A percentile compares a stretch with the other conserved stretches of the same genome.
Evolutionary conservation across 2,888 invertebrate species (phyloP).

Genomic region (Drosophila helvetica): DNA sequence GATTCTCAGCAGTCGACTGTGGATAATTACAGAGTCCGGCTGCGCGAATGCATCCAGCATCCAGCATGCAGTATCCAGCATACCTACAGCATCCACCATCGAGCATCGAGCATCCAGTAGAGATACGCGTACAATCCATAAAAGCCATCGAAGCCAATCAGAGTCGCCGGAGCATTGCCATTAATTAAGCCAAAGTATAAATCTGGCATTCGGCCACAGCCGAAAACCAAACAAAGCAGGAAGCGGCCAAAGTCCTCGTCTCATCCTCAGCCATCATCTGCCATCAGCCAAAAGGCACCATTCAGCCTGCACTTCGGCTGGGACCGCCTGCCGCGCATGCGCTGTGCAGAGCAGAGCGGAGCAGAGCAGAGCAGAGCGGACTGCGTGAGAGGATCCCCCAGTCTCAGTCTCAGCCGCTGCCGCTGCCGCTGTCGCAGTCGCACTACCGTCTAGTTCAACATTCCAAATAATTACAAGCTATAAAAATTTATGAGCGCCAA

Average conservation of each 20-base stretch:
- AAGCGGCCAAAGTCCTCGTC: slow-evolving; percentile 27
- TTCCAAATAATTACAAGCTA: slow-evolving; percentile 74
- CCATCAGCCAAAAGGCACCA: slow-evolving; percentile 19
- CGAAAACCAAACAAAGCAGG: slow-evolving; percentile 47
- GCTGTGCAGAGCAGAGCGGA: slow-evolving; percentile 27
- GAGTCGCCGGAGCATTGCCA: slow-evolving; percentile 53
- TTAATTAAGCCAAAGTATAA: slow-evolving; percentile 67
- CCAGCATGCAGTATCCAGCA: background rate
- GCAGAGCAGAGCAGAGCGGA: background rate
- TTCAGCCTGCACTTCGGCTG: background rate
- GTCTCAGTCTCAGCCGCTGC: background rate
- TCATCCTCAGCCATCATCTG: background rate
- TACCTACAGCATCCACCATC: background rate
- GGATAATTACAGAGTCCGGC: slow-evolving; percentile 45
- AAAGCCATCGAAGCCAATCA: slow-evolving; percentile 55
- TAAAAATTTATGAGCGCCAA: slow-evolving; percentile 72
- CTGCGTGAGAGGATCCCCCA: slow-evolving; percentile 5
- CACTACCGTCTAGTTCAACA: slow-evolving; percentile 31
- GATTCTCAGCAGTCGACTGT: slow-evolving; percentile 12
- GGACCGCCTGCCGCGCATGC: slow-evolving; percentile 68
- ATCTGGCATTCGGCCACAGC: slow-evolving; percentile 42
- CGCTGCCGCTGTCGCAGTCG: too few species aligned
- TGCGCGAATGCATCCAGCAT: slow-evolving; percentile 31
- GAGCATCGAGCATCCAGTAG: slow-evolving; percentile 29
- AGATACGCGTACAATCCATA: slow-evolving; percentile 43